phyloP scores from a whole-genome alignment of 2,888 invertebrate species.

The Rugalucina vietnamica region DNA sequence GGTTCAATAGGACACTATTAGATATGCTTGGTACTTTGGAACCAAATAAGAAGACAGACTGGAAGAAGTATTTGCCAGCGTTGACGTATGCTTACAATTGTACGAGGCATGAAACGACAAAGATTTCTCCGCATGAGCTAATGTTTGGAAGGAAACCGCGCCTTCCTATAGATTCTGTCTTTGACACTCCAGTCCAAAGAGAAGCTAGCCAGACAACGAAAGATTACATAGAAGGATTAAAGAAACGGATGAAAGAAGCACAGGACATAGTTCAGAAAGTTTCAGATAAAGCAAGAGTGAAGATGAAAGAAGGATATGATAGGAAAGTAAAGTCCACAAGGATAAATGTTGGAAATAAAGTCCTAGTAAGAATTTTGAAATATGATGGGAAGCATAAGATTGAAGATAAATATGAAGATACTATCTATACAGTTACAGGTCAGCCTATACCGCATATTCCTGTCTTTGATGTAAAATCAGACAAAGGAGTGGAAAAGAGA shows the following conservation, averaged over 20 bases:
- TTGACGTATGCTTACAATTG: slow-evolving; percentile 41
- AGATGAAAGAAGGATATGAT: slow-evolving; percentile 4
- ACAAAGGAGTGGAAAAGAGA: slow-evolving; percentile 5
- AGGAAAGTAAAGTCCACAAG: slow-evolving; percentile 4
- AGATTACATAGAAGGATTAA: slow-evolving; percentile 20
- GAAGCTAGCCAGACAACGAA: not conserved
- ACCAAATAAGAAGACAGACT: slow-evolving; percentile 45
- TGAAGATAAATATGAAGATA: slow-evolving; percentile 22
- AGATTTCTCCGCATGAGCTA: slow-evolving; percentile 16
- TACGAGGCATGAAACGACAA: slow-evolving; percentile 31
- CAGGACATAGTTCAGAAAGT: slow-evolving; percentile 3
- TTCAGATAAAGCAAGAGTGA: not conserved
- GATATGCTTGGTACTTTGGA: slow-evolving; percentile 49
- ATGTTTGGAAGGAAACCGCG: slow-evolving; percentile 34
- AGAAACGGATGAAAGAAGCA: not conserved
- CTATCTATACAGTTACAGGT: not conserved
- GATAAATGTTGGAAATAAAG: slow-evolving; percentile 19
- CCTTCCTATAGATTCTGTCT: slow-evolving; percentile 34
- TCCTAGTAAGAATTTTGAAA: slow-evolving; percentile 14
- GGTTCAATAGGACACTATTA: slow-evolving; percentile 53
- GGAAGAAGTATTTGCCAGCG: slow-evolving; percentile 51
- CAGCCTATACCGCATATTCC: slow-evolving; percentile 6
- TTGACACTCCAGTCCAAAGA: slow-evolving; percentile 6
- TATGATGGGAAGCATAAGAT: slow-evolving; percentile 30
- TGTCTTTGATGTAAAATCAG: not conserved